Evolutionary conservation across 2,888 invertebrate genomes (phyloP).

Genomic region (Cyclophora albipunctata): DNA sequence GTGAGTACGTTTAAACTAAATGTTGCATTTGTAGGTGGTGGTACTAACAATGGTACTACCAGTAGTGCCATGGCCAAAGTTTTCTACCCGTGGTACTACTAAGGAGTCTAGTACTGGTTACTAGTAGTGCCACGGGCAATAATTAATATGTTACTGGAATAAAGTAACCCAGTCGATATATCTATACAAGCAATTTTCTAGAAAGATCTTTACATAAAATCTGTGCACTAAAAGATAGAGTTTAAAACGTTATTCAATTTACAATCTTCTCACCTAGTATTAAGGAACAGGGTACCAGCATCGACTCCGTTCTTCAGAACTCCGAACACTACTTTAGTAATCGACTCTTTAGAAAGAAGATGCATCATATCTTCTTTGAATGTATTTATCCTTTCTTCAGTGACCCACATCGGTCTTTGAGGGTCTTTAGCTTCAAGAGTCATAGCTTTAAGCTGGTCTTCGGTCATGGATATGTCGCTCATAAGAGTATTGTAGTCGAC

Average conservation of each 20-base stretch:
- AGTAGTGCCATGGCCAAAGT: too few relatives aligned
- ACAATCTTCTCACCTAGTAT: constrained; percentile 42
- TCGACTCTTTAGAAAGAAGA: constrained; percentile 44
- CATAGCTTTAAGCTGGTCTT: constrained; percentile 33
- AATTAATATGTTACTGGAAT: too few relatives aligned
- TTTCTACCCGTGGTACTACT: too few relatives aligned
- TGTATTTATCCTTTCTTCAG: constrained; percentile 37
- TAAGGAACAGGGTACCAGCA: constrained; percentile 57
- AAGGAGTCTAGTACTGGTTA: too few relatives aligned
- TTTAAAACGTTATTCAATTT: background rate
- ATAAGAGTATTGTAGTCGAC: constrained; percentile 42
- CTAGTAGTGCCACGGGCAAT: too few relatives aligned
- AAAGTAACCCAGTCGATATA: too few relatives aligned
- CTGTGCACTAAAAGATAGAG: too few relatives aligned
- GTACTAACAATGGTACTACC: too few relatives aligned
- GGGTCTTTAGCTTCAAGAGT: constrained; percentile 39
- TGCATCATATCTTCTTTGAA: constrained; percentile 31
- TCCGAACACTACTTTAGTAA: constrained; percentile 55
- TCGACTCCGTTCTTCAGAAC: constrained; percentile 53
- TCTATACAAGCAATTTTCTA: too few relatives aligned
- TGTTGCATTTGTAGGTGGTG: too few relatives aligned
- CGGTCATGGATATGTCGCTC: constrained; percentile 32
- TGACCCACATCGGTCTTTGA: constrained; percentile 46
- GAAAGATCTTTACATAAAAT: too few relatives aligned
- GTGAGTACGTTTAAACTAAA: too few relatives aligned